Evolutionary conservation across 2,797 vertebrate species (phyloP).

Genomic region (Myotis planiceps): DNA sequence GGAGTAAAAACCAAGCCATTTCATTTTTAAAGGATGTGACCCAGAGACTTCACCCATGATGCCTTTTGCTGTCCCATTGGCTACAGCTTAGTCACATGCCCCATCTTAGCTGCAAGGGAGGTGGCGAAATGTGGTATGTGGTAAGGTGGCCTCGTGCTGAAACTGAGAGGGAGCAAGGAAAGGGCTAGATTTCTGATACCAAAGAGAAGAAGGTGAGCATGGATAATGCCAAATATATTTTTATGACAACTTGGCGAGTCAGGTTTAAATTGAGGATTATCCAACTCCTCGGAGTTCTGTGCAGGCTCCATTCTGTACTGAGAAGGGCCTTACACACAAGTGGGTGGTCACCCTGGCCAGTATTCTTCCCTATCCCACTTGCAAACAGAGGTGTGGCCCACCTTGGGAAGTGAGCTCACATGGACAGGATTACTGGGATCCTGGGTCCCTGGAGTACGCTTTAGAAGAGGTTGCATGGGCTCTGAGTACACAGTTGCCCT

Average conservation of each 20-base stretch:
- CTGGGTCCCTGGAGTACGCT: background rate
- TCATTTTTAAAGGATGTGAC: background rate
- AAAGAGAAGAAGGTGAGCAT: background rate
- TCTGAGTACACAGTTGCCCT: background rate
- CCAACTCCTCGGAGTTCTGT: background rate
- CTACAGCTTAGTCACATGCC: background rate
- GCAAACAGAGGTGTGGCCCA: background rate
- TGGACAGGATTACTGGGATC: background rate
- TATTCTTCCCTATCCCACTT: background rate
- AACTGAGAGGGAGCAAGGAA: background rate
- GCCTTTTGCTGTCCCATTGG: background rate
- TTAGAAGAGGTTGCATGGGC: background rate
- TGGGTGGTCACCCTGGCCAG: background rate
- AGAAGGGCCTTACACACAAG: background rate
- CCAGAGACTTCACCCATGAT: too few species aligned
- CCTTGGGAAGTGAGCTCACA: background rate
- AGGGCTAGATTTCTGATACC: background rate
- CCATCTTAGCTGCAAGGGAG: background rate
- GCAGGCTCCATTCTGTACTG: background rate
- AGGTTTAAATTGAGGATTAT: background rate
- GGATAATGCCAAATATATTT: background rate
- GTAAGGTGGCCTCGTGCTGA: background rate
- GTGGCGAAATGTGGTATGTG: background rate
- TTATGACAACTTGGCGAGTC: background rate
- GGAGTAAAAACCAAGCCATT: background rate